Conservation (phyloP, 2,888 invertebrate genomes). For the Phymatocera aterrima region DNA sequence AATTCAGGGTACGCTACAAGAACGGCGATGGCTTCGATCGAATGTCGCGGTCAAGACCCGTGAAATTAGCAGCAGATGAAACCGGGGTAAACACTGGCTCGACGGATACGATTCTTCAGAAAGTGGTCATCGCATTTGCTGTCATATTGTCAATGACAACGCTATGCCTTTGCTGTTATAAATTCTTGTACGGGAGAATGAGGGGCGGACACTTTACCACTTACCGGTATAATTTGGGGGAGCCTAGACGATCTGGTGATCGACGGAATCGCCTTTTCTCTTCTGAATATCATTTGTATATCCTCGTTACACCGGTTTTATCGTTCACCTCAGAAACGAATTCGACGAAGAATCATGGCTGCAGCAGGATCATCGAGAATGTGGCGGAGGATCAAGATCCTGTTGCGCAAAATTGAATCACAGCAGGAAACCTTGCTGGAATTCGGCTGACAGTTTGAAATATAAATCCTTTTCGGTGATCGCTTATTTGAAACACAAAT, state of each 20-base stretch:
- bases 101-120: constrained; percentile 17
- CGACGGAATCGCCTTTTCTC: not conserved
- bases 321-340: constrained; percentile 12
- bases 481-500: constrained; percentile 5
- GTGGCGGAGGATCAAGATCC: constrained; percentile 17
- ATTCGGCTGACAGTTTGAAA: not conserved
- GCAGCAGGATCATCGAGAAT: constrained; percentile 23
- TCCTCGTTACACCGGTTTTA: not conserved
- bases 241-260: not conserved
- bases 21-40: not conserved
- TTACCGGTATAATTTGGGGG: constrained; percentile 24
- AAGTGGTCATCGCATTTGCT: not conserved
- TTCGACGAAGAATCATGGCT: constrained; percentile 38
- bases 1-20: constrained; percentile 5
- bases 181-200: constrained; percentile 33
- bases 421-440: not conserved
- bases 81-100: not conserved
- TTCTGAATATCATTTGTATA: not conserved
- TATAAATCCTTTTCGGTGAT: constrained; percentile 1
- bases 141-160: constrained; percentile 24
- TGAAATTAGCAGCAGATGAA: not conserved
- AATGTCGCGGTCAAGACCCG: too few relatives aligned
- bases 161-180: constrained; percentile 35
- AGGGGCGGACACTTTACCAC: constrained; percentile 30
- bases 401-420: not conserved